These are phyloP conservation scores for Conus betulinus DNA, from an alignment of 1,140 invertebrate species.

Conservation along the genomic window DNA sequence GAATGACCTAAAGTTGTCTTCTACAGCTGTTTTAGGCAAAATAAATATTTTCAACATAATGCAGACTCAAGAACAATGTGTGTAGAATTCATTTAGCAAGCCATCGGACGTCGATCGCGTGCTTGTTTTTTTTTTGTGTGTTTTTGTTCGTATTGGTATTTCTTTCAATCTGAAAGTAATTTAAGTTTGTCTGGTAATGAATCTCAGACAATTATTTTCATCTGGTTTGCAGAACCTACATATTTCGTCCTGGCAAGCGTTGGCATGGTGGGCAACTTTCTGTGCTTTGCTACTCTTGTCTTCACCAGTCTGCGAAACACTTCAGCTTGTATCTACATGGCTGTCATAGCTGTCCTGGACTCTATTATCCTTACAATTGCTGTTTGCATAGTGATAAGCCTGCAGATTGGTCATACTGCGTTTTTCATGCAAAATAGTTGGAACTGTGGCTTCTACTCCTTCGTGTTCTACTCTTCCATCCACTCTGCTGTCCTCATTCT, in stretches of 20 bases:
- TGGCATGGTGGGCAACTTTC: slow-evolving; percentile 8
- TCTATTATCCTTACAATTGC: slow-evolving; percentile 53
- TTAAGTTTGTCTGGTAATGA: too few species aligned
- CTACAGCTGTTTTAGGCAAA: too few species aligned
- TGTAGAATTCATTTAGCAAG: too few species aligned
- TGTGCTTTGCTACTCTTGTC: slow-evolving; percentile 59
- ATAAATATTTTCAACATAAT: too few species aligned
- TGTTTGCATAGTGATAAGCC: background rate
- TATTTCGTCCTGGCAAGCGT: background rate
- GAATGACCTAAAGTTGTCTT: too few species aligned
- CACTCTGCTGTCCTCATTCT: slow-evolving; percentile 59
- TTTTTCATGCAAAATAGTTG: background rate
- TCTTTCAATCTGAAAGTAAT: too few species aligned
- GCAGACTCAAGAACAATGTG: too few species aligned
- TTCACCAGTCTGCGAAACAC: slow-evolving; percentile 53
- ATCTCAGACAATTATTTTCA: too few species aligned
- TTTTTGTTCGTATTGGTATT: too few species aligned
- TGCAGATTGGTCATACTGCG: background rate
- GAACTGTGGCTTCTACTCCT: slow-evolving; percentile 42
- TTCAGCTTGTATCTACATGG: slow-evolving; percentile 67
- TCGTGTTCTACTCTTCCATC: slow-evolving; percentile 52
- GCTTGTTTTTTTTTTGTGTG: too few species aligned
- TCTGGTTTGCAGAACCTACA: too few species aligned
- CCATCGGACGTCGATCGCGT: too few species aligned
- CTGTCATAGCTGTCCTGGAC: slow-evolving; percentile 61